Conservation (phyloP, 2,888 invertebrate species). For the Anthrax anthrax region DNA sequence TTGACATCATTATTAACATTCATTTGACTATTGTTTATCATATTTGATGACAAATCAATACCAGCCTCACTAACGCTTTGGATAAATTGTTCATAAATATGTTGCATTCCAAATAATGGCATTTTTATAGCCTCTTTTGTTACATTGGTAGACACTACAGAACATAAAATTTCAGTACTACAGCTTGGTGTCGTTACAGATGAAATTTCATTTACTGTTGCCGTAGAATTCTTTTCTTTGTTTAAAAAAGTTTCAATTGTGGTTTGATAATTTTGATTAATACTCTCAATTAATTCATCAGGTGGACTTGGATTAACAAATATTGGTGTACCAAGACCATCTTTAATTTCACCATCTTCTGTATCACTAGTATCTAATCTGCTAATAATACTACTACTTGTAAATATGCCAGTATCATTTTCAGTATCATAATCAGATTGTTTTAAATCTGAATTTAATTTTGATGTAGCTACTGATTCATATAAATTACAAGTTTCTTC, state of each 20-base stretch:
- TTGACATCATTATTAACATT: too few species aligned
- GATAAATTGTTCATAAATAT: conserved; percentile 30
- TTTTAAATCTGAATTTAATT: not conserved
- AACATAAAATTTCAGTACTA: not conserved
- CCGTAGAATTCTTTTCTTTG: not conserved
- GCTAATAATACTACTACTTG: not conserved
- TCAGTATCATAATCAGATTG: not conserved
- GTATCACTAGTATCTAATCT: not conserved
- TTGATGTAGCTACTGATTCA: not conserved
- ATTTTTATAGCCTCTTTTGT: not conserved
- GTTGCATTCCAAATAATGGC: conserved; percentile 24
- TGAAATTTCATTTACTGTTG: not conserved
- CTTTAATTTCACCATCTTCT: not conserved
- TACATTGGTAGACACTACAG: not conserved
- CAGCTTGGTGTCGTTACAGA: too few species aligned
- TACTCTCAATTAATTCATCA: conserved; percentile 1
- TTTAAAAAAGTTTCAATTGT: not conserved
- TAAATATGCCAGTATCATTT: not conserved
- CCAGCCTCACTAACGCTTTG: conserved; percentile 25
- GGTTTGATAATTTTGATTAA: not conserved
- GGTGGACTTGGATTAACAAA: conserved; percentile 23
- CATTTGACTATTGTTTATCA: too few species aligned
- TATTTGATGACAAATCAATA: conserved; percentile 12
- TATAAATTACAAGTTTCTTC: conserved; percentile 12
- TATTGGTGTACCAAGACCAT: conserved; percentile 18